phyloP scores from a whole-genome alignment of 1,140 invertebrate genomes.

The Drosophila grimshawi region DNA sequence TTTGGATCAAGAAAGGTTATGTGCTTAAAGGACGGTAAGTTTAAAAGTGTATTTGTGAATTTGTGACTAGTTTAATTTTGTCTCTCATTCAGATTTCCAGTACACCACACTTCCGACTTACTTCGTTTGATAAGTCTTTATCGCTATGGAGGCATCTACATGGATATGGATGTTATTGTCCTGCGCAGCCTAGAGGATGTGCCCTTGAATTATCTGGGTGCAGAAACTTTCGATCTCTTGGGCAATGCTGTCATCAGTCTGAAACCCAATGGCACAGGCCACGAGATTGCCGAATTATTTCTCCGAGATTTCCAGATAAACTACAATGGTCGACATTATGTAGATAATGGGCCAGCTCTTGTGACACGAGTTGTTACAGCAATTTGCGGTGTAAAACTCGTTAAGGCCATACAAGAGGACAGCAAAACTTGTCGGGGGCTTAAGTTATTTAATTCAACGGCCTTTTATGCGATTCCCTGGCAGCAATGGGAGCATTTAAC shows the following conservation, averaged over 20 bases:
- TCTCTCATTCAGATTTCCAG: conserved; percentile 14
- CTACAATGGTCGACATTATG: conserved; percentile 88
- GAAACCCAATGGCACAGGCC: conserved; percentile 85
- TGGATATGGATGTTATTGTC: conserved; percentile 91
- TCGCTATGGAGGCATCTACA: conserved; percentile 91
- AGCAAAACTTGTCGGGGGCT: conserved; percentile 87
- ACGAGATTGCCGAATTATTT: conserved; percentile 86
- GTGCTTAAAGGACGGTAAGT: conserved; percentile 86
- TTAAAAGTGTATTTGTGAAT: background rate
- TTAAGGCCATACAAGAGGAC: conserved; percentile 86
- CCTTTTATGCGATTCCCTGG: conserved; percentile 89
- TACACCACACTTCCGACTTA: conserved; percentile 86
- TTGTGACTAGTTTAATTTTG: no score
- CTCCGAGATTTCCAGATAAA: conserved; percentile 86
- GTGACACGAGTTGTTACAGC: conserved; percentile 87
- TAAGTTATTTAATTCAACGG: conserved; percentile 86
- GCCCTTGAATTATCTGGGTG: conserved; percentile 87
- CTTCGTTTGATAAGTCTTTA: conserved; percentile 89
- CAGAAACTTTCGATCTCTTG: conserved; percentile 86
- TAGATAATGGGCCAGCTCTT: conserved; percentile 87
- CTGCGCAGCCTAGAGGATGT: conserved; percentile 87
- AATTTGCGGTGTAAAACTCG: conserved; percentile 86
- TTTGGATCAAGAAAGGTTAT: conserved; percentile 86
- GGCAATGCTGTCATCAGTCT: conserved; percentile 89
- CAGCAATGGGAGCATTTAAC: conserved; percentile 87